Evolutionary conservation across 2,888 invertebrate genomes (phyloP).

Genomic region (Melieria picta): DNA sequence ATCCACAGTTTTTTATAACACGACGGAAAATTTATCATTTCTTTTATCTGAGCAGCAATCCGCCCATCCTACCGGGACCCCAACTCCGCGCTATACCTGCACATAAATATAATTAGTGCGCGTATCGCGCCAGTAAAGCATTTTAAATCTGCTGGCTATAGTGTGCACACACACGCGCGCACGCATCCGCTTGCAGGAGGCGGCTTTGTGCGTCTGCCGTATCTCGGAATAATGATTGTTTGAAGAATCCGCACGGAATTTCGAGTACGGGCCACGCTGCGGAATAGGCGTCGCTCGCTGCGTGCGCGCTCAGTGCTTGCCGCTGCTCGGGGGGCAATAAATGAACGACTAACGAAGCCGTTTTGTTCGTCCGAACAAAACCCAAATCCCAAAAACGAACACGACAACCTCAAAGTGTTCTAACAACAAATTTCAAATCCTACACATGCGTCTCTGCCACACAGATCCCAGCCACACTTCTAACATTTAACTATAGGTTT

Average conservation of each 20-base stretch:
- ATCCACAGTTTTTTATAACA: too few species aligned
- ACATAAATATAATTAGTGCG: too few species aligned
- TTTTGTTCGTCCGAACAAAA: conserved; percentile 6
- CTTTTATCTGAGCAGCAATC: too few species aligned
- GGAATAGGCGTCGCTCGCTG: conserved; percentile 14
- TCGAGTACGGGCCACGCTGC: too few species aligned
- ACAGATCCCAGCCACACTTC: background rate
- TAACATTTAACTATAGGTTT: background rate
- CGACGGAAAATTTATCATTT: too few species aligned
- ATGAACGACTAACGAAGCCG: conserved; percentile 30
- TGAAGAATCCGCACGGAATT: conserved; percentile 25
- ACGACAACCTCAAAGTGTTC: too few species aligned
- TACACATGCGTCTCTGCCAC: background rate
- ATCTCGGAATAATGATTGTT: conserved; percentile 29
- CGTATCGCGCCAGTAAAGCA: background rate
- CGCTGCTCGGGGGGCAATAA: conserved; percentile 5
- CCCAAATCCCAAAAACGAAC: background rate
- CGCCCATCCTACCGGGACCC: too few species aligned
- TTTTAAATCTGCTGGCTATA: conserved; percentile 7
- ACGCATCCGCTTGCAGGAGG: background rate
- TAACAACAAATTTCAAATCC: conserved; percentile 1
- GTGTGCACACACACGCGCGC: background rate
- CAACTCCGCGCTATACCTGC: too few species aligned
- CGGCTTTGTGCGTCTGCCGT: background rate
- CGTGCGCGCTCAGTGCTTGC: background rate